Percentiles rank a stretch among this genome's conserved stretches.
Evolutionary conservation across 2,797 vertebrate species (phyloP).

Genomic region (Brachyalestes nurse): DNA sequence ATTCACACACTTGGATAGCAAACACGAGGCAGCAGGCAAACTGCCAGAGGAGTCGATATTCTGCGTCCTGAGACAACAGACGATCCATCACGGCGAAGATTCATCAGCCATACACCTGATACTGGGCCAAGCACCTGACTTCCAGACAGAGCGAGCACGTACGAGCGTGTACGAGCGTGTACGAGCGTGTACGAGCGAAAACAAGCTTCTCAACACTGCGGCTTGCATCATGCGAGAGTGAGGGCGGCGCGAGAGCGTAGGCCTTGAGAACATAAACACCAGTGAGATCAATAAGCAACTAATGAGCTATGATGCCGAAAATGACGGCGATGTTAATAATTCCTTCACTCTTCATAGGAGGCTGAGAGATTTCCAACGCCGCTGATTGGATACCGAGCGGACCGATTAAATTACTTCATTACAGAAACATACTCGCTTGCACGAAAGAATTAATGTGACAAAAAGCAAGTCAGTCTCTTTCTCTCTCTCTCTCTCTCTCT

Average conservation of each 20-base stretch:
- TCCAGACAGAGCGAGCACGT: not conserved
- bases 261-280: conserved; percentile 63
- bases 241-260: conserved; percentile 72
- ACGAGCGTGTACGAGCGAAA: conserved; percentile 8
- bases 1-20: conserved; percentile 36
- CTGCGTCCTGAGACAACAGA: conserved; percentile 30
- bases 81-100: conserved; percentile 53
- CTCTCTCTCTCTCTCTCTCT: conserved; percentile 14
- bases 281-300: not conserved
- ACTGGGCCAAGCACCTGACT: conserved; percentile 13
- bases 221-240: conserved; percentile 26
- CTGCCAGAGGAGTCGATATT: conserved; percentile 27
- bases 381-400: not conserved
- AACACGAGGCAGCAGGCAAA: conserved; percentile 20
- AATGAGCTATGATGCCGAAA: not conserved
- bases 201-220: not conserved
- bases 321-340: not conserved
- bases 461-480: conserved; percentile 35
- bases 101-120: conserved; percentile 29
- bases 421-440: conserved; percentile 24
- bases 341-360: not conserved
- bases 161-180: conserved; percentile 1
- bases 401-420: conserved; percentile 17
- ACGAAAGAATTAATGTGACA: conserved; percentile 39
- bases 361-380: not conserved